Conservation (phyloP, 2,888 invertebrate species). For the Hirudinaria manillensis region DNA sequence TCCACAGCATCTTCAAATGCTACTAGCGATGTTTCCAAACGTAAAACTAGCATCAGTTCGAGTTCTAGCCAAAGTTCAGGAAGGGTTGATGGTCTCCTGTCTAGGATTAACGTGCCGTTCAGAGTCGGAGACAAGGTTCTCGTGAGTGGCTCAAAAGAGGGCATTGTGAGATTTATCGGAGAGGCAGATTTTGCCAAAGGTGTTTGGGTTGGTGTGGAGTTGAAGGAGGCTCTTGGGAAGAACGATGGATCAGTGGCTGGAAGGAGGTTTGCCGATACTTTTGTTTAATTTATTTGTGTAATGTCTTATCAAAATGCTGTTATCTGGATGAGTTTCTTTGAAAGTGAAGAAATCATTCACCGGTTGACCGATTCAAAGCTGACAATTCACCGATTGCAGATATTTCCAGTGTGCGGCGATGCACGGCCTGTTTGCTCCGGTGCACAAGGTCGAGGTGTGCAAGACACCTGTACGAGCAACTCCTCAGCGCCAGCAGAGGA, state of each 20-base stretch:
- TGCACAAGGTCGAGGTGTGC: constrained; percentile 77
- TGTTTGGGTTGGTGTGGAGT: constrained; percentile 89
- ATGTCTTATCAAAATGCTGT: background rate
- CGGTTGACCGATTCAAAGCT: background rate
- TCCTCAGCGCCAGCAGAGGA: constrained; percentile 45
- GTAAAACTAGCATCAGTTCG: constrained; percentile 22
- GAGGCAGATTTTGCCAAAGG: constrained; percentile 83
- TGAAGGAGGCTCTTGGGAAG: constrained; percentile 87
- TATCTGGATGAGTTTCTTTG: too few relatives aligned
- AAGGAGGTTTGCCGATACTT: constrained; percentile 61
- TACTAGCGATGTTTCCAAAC: constrained; percentile 3
- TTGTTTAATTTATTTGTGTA: background rate
- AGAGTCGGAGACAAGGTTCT: constrained; percentile 49
- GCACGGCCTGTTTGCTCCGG: constrained; percentile 86
- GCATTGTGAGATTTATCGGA: constrained; percentile 77
- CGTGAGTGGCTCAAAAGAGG: constrained; percentile 65
- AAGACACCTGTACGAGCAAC: constrained; percentile 55
- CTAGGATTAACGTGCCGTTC: constrained; percentile 16
- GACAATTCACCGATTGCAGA: constrained; percentile 53
- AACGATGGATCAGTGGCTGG: constrained; percentile 69
- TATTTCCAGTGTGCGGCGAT: constrained; percentile 87
- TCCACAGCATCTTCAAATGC: background rate
- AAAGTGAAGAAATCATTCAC: too few relatives aligned
- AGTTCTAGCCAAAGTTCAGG: constrained; percentile 11
- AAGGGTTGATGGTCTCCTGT: background rate